Base-by-base conservation (phyloP, 2,888 invertebrate species). In the Eilema caniola region DNA sequence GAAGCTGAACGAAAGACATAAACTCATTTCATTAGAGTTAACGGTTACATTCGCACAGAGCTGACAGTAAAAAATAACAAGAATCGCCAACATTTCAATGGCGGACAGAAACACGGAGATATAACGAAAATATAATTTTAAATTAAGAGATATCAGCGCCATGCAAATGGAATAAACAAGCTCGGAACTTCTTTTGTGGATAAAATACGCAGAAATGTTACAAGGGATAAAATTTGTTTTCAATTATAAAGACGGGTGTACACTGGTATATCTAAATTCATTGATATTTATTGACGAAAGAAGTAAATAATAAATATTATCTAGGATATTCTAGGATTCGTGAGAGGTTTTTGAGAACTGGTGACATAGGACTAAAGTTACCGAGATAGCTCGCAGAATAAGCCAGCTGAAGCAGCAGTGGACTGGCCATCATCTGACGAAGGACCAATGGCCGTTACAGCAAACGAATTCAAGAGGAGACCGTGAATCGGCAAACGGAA, bases 131-230 rank as follows among this genome's bases (percentile, higher is more conserved):
- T 57, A 71, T 67, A n/a, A 67, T 73, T 66, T 61, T 11, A 56
- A 70, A 70, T 73, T 61, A 66, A 33, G 33, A 33, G 67, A 69
- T 66, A 64, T 25, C 65, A 41, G 28, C 59, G 60, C 73, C 71
- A 66, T 70, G 62, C 64, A 41, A 69, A 73, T 47, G 59, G 66
- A 76, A 73, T 71, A 71, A 57, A 68, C 66, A 61, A 47, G 63
- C 20, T 37, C 25, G 60, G 66, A 72, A 70, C 70, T 71, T 76
- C 47, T 65, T 53, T 64, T 62, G n/a, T 24, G 62, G 37, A 23
- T 56, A 56, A 62, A 67, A 47, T 53, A 47, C 47, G 3, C 7
- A 56, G 53, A 56, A 53, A 56, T 28, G 31, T 16, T 59, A 25
- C 25, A 59, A 59, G 59, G 25, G 24, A 25, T 16, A 23, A 53